phyloP scores from a whole-genome alignment of 2,797 vertebrate species.

The Gallinago nigripennis region DNA sequence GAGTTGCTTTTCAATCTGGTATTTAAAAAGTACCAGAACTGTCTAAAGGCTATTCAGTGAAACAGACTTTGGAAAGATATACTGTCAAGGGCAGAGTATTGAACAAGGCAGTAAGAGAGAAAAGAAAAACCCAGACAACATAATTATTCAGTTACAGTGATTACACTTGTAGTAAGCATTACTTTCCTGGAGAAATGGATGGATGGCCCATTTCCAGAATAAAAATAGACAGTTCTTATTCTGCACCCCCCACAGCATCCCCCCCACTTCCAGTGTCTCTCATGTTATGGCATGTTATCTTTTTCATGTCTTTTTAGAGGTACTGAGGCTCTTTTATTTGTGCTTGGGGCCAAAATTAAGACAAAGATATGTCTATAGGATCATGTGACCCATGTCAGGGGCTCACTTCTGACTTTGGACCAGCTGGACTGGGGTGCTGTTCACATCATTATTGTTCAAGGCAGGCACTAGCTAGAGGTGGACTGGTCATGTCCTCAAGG shows the following conservation, averaged over 20 bases:
- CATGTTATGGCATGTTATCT: not conserved
- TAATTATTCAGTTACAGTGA: conserved; percentile 56
- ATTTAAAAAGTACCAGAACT: conserved; percentile 49
- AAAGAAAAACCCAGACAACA: conserved; percentile 39
- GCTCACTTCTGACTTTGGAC: not conserved
- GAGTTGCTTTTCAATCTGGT: conserved; percentile 28
- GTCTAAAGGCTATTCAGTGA: conserved; percentile 51
- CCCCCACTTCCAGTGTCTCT: not conserved
- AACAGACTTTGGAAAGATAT: conserved; percentile 49
- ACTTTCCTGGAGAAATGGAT: conserved; percentile 28
- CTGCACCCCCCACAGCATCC: not conserved
- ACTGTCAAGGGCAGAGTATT: conserved; percentile 60
- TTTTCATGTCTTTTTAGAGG: not conserved
- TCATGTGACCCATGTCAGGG: not conserved
- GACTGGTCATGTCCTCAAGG: not conserved
- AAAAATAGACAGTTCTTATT: conserved; percentile 17
- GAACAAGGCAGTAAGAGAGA: conserved; percentile 44
- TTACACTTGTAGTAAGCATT: conserved; percentile 53
- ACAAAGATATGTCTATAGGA: not conserved
- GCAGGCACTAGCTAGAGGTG: not conserved
- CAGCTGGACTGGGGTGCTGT: not conserved
- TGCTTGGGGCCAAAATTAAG: not conserved
- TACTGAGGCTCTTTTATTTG: not conserved
- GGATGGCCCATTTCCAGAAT: conserved; percentile 34
- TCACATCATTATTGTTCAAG: not conserved